Evolutionary conservation across 2,888 invertebrate genomes (phyloP).

Genomic region (Aspidiotus rigidus): DNA sequence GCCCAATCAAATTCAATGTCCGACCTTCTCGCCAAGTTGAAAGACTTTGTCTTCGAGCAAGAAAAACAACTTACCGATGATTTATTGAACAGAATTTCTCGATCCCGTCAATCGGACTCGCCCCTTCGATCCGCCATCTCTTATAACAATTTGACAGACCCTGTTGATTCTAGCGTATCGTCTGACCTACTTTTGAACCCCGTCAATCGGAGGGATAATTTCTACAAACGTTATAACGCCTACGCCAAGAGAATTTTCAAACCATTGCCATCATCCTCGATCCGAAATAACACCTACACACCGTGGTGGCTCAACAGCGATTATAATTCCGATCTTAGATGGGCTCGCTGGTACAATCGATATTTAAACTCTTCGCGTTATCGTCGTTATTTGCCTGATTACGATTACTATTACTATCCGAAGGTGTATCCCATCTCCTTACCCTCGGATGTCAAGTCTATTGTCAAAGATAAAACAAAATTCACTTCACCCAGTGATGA

Average conservation of each 20-base stretch:
- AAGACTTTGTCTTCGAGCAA: slow-evolving; percentile 25
- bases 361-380: slow-evolving; percentile 9
- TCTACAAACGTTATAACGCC: slow-evolving; percentile 28
- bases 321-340: not conserved
- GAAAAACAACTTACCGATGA: slow-evolving; percentile 17
- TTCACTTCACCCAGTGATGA: not conserved
- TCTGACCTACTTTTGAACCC: slow-evolving; percentile 19
- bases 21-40: slow-evolving; percentile 16
- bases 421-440: not conserved
- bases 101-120: not conserved
- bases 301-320: not conserved
- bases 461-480: slow-evolving; percentile 5
- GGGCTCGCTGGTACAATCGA: not conserved
- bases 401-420: slow-evolving; percentile 7
- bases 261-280: not conserved
- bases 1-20: not conserved
- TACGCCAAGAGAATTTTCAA: slow-evolving; percentile 20
- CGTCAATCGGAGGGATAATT: slow-evolving; percentile 25
- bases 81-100: not conserved
- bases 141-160: not conserved
- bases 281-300: not conserved
- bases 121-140: not conserved
- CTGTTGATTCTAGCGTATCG: not conserved
- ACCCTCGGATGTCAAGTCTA: slow-evolving; percentile 18
- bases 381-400: slow-evolving; percentile 19